These are phyloP conservation scores for Lucifuga dentata DNA, from an alignment of 2,113 vertebrate species.

Conservation along the genomic window DNA sequence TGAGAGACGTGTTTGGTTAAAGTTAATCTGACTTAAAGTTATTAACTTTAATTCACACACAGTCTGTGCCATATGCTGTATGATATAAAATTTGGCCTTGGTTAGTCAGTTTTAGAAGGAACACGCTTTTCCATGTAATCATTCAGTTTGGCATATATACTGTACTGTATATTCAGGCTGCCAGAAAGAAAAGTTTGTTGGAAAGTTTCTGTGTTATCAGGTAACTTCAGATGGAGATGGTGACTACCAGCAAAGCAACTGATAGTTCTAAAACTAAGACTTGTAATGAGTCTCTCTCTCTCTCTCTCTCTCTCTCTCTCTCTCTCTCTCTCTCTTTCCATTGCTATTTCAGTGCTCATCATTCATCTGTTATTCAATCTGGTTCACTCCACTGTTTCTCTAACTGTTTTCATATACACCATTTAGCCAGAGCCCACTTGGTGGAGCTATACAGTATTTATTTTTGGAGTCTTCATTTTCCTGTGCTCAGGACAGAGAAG, in stretches of 20 bases:
- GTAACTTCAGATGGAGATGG: conserved; percentile 50
- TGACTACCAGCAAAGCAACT: conserved; percentile 60
- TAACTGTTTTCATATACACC: conserved; percentile 69
- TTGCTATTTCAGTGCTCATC: conserved; percentile 81
- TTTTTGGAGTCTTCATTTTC: conserved; percentile 59
- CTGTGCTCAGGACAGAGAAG: conserved; percentile 11
- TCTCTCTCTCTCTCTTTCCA: conserved; percentile 47
- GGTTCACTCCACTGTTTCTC: conserved; percentile 78
- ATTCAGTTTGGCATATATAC: conserved; percentile 6
- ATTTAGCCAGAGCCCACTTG: conserved; percentile 70
- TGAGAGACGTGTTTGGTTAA: no score
- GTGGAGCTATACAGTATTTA: conserved; percentile 75
- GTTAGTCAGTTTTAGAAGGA: neutral
- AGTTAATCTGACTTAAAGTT: no score
- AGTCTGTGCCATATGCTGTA: neutral
- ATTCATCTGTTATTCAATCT: conserved; percentile 83
- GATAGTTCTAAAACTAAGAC: conserved; percentile 61
- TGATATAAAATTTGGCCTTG: neutral
- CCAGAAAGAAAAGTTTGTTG: no score
- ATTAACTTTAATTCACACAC: neutral
- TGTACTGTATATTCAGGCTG: no score
- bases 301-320: conserved; percentile 1
- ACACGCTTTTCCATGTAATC: neutral
- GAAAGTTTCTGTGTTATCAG: conserved; percentile 33
- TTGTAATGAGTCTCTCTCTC: conserved; percentile 42